phyloP scores from a whole-genome alignment of 2,888 invertebrate species.

The Aphodius sticticus region DNA sequence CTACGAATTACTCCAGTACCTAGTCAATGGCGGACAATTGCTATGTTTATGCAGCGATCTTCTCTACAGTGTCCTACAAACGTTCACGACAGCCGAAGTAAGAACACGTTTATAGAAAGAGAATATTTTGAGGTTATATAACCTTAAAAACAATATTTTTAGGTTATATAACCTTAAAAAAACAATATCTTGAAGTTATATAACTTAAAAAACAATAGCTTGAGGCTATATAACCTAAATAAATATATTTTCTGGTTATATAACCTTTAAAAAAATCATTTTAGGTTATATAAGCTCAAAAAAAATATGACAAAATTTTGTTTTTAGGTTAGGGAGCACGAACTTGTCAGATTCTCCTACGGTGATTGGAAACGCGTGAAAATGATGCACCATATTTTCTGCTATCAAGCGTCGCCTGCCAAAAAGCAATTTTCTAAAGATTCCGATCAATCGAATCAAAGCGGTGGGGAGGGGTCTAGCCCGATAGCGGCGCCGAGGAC shows the following conservation, averaged over 20 bases:
- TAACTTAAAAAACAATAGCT: not conserved
- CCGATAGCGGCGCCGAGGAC: slow-evolving; percentile 56
- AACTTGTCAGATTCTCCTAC: slow-evolving; percentile 83
- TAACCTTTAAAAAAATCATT: no score
- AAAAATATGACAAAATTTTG: no score
- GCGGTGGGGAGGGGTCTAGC: slow-evolving; percentile 54
- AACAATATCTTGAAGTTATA: not conserved
- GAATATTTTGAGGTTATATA: not conserved
- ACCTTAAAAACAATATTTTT: not conserved
- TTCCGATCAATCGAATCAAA: slow-evolving; percentile 65
- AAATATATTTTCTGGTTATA: no score
- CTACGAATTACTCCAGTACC: slow-evolving; percentile 73
- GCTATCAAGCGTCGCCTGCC: slow-evolving; percentile 86
- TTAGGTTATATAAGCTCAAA: no score
- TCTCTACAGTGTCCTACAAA: slow-evolving; percentile 78
- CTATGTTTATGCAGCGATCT: slow-evolving; percentile 84
- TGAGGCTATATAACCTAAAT: no score
- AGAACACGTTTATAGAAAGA: slow-evolving; percentile 32
- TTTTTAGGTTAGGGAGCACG: slow-evolving; percentile 75
- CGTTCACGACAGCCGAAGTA: slow-evolving; percentile 86
- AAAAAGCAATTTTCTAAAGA: slow-evolving; percentile 83
- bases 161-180: not conserved
- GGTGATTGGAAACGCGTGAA: slow-evolving; percentile 84
- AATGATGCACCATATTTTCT: slow-evolving; percentile 89
- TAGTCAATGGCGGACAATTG: slow-evolving; percentile 77